Evolutionary conservation across 1,140 invertebrate species (phyloP), one percentile per base, ranked within the genome.

Genomic region (Potamilus streckersoni): DNA sequence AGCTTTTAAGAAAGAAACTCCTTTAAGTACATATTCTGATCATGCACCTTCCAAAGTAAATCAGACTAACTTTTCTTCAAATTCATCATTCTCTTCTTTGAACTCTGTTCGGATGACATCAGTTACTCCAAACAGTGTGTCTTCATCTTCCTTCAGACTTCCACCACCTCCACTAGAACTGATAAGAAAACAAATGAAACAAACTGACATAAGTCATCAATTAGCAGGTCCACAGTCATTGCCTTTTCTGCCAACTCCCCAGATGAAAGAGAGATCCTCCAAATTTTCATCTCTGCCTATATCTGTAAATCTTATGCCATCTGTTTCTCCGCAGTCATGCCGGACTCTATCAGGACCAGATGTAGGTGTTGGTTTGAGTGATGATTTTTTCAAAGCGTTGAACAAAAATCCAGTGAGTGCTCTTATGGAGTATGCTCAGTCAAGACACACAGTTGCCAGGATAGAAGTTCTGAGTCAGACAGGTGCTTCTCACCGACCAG

Each of bases 401-500:
- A 90, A 90, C 78, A 91, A 91, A 80, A 91, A 90, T 80, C 89
- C 90, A 64, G 86, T 91, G n/a, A 90, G 89, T 83, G 90, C 90
- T 23, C 80, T 91, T 23, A 89, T 90, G 84, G 90, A 91, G 76
- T 91, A 90, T 84, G 90, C 89, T 14, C 90, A 91, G 82, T 86
- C 87, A 23, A 83, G 90, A 27, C 85, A 89, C 49, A 74, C 86
- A 64, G 78, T 82, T 49, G 87, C 88, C 15, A 82, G 84, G 63
- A 88, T 91, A 68, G 87, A 90, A 55, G 86, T 89, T 15, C 74
- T 90, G 2, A 83, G 82, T 38, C 85, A 86, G 67, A 81, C 79
- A 55, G 90, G 90, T 61, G 89, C 90, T 13, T 84, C 89, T 31
- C 90, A 91, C 71, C 86, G 86, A 79, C 89, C 89, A 73, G 87